Base-by-base conservation (phyloP, 2,797 vertebrate species). In the Myoxocephalus aenaeus region DNA sequence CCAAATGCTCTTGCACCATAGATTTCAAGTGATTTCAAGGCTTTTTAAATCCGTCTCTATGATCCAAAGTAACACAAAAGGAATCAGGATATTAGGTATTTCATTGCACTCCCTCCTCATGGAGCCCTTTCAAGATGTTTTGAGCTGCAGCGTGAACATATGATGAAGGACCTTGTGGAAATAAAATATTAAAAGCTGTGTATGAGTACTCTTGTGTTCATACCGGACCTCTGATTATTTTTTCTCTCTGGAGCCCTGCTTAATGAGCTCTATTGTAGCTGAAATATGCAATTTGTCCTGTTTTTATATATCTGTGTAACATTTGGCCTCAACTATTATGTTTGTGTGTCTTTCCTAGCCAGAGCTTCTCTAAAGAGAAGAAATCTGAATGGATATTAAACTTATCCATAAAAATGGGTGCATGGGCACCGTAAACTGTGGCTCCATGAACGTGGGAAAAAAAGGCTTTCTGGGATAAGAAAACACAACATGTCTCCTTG, bases 301-400 rank as follows among this genome's bases (percentile, higher is more conserved):
- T 25, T 53, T 54, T 50, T n/a, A 20, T 34, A 29, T 57, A 61
- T 20, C 3, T 65, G 2, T 32, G 3, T 42, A 10, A 22, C 17
- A 36, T 66, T 75, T 68, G 50, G 25, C 20, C 65, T 15, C 62
- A 50, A 36, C 36, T n/a, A 4, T 64, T 58, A 12, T 69, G 10
- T 36, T 61, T 70, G 4, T 46, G 12, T 73, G 69, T 8, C 17
- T 54, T 59, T 65, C 42, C 34, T 36, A 56, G 27, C 12, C 34
- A 48, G 32, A 22, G 42, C 13, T 48, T n/a, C 13, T 54, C 32
- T 59, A 12, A 54, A 51, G 20, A 61, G 48, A 77, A 71, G 1
- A 27, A 67, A 64, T 27, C 11, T 46, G 12, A 76, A 74, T 70
- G 22, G 56, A 34, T 79, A 70, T 71, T 69, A 46, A 29, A 57